Evolutionary conservation across 2,888 invertebrate species (phyloP).

Genomic region (Drosophila mettleri): DNA sequence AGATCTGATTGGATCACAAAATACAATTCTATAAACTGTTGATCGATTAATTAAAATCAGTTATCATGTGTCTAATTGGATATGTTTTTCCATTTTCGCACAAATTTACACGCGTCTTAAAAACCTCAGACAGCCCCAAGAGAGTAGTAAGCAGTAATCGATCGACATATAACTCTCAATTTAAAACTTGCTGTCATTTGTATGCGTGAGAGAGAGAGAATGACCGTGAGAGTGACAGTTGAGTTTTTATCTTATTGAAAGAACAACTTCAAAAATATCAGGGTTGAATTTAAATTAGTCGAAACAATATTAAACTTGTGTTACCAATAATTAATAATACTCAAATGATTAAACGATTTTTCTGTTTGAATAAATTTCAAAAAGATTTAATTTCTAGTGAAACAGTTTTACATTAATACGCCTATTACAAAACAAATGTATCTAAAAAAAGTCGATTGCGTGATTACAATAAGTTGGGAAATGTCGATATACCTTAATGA

Average conservation of each 20-base stretch:
- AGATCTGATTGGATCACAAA: neutral
- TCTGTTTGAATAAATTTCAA: neutral
- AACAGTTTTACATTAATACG: neutral
- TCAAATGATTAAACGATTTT: neutral
- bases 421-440: neutral
- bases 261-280: neutral
- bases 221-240: neutral
- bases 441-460: neutral
- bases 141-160: constrained; percentile 20
- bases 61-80: constrained; percentile 36
- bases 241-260: neutral
- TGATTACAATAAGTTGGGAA: neutral
- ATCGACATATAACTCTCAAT: constrained; percentile 45
- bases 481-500: neutral
- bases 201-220: neutral
- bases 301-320: neutral
- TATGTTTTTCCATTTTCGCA: constrained; percentile 34
- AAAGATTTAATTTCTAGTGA: neutral
- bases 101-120: constrained; percentile 29
- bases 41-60: constrained; percentile 27
- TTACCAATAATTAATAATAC: neutral
- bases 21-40: neutral
- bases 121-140: constrained; percentile 3
- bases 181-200: constrained; percentile 1
- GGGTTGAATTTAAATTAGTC: constrained; percentile 6